Evolutionary conservation across 2,113 vertebrate species (phyloP).

Genomic region (Anoura caudifer): DNA sequence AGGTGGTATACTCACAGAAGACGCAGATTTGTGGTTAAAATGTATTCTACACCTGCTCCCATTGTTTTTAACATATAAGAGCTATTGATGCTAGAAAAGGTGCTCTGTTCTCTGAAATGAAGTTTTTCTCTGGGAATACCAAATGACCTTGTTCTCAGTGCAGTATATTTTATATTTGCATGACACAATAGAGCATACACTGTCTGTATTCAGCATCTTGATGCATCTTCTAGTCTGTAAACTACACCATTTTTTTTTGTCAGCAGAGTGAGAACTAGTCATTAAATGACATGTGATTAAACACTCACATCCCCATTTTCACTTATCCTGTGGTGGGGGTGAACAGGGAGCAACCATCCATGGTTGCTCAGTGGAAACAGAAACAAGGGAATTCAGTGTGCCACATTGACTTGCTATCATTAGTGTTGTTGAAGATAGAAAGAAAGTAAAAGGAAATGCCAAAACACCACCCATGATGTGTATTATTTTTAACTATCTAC

Average conservation of each 20-base stretch:
- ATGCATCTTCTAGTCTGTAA: constrained; percentile 50
- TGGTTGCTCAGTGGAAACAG: background rate
- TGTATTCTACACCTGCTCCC: background rate
- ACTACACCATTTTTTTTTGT: constrained; percentile 47
- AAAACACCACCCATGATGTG: constrained; percentile 40
- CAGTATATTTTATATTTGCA: background rate
- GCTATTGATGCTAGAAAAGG: background rate
- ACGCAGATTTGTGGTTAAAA: background rate
- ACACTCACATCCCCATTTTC: background rate
- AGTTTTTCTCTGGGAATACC: constrained; percentile 45
- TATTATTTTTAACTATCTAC: constrained; percentile 73
- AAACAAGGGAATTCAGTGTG: background rate
- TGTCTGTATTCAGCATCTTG: constrained; percentile 34
- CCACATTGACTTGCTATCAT: background rate
- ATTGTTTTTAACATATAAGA: constrained; percentile 30
- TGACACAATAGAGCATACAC: background rate
- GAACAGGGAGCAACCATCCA: constrained; percentile 32
- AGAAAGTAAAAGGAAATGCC: constrained; percentile 41
- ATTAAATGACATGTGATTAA: constrained; percentile 70
- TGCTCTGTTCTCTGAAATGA: constrained; percentile 24
- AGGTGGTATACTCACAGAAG: background rate
- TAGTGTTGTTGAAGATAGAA: constrained; percentile 60
- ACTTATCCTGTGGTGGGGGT: background rate
- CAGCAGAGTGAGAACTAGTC: constrained; percentile 36
- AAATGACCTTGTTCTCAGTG: background rate